These are phyloP conservation scores for Amblyopsis rosae DNA, from an alignment of 2,113 vertebrate genomes.

Conservation along the genomic window DNA sequence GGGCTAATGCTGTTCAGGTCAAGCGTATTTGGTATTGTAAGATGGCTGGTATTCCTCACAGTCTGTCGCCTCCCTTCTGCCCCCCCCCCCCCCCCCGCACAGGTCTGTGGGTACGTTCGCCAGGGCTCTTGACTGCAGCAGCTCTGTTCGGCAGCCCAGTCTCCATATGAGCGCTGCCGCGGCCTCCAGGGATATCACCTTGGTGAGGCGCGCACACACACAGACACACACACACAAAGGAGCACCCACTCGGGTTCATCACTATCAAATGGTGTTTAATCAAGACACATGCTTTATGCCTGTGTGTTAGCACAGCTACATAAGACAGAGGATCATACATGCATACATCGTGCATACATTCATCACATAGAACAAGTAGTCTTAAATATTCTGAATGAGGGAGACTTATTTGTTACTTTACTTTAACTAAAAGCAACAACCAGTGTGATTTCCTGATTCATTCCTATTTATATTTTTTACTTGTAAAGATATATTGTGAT, in stretches of 20 bases:
- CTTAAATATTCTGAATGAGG: slow-evolving; percentile 1
- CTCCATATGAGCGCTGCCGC: slow-evolving; percentile 84
- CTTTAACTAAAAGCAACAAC: too few species aligned
- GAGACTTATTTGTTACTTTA: background rate
- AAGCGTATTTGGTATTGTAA: too few species aligned
- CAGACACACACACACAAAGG: slow-evolving; percentile 3
- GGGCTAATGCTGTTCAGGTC: too few species aligned
- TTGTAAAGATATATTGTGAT: too few species aligned
- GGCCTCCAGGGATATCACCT: slow-evolving; percentile 82
- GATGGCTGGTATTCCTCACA: background rate
- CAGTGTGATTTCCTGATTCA: too few species aligned
- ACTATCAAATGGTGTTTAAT: too few species aligned
- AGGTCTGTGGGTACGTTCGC: slow-evolving; percentile 83
- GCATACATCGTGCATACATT: background rate
- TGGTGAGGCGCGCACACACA: slow-evolving; percentile 61
- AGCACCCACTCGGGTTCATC: background rate
- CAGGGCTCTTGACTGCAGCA: slow-evolving; percentile 82
- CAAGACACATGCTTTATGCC: too few species aligned
- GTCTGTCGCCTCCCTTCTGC: background rate
- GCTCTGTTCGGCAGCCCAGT: slow-evolving; percentile 82
- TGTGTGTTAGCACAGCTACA: too few species aligned
- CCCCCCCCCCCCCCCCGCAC: background rate
- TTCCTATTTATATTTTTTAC: too few species aligned
- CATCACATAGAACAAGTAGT: slow-evolving; percentile 2
- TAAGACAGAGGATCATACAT: too few species aligned